Base-by-base conservation (phyloP, 2,113 vertebrate genomes). In the Jaculus jaculus region DNA sequence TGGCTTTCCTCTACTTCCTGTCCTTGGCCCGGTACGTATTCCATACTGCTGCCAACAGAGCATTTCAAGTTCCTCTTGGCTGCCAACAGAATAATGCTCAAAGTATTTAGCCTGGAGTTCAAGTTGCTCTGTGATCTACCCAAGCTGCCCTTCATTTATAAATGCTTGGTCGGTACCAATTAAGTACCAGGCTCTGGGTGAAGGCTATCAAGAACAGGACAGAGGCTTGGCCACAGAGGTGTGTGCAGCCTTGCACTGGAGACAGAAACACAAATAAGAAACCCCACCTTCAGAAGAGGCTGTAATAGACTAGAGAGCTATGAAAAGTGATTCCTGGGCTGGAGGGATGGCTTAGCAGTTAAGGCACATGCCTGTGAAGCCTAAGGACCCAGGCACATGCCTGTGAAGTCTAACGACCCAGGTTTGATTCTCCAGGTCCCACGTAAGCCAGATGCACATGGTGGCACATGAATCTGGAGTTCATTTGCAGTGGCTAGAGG, bases 81-180 rank as follows among this genome's bases (percentile, higher is more conserved):
- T 71, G 92, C 93, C 93, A 94, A 78, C 39, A 82, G 69, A 92
- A 86, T 91, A 87, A 91, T 0, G 0, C 81, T 89, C 90, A 80
- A 90, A 81, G 73, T 74, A 91, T 92, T 87, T 94, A 78, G 77
- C 69, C 77, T 83, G 54, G 51, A 94, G 87, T 94, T 96, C 84
- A 89, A 89, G 69, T 71, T 91, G 73, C 81, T 91, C 80, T 87
- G 78, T 37, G 30, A 82, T 93, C 81, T 74, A 71, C 63, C 81
- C 58, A 66, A 82, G 78, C 39, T 69, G 39, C 63, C 90, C 58
- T 79, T 92, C n/a, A 21, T 81, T 75, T 81, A 54, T 26, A 54
- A 87, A 58, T 65, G 51, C 80, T 88, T 79, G 37, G 18, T 84
- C 69, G 73, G n/a, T 77, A 89, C 81, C 58, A 80, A 80, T 71